Base-by-base conservation (phyloP, 2,888 invertebrate genomes). In the Drosophila basisetae region DNA sequence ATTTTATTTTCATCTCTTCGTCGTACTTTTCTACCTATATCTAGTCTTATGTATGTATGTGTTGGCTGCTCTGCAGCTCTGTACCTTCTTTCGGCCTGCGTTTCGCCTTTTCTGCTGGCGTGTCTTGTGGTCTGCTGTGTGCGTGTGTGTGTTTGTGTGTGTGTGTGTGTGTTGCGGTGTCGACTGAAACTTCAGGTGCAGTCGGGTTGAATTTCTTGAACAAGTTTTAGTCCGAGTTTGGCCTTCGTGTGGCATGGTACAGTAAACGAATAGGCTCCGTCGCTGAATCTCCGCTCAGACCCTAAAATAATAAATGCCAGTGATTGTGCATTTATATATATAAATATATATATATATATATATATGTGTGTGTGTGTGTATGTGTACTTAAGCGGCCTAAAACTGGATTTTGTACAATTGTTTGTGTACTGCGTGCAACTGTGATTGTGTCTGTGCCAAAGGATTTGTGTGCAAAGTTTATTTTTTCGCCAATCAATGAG, bases 211-310 rank as follows among this genome's bases (percentile, higher is more conserved):
- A 83, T 92, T 89, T 91, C 91, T 90, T 82, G 84, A 91, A 92
- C 92, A 81, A 92, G 91, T 92, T 93, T 91, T 90, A 93, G 93
- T 93, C 92, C 91, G 92, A 93, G 93, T 92, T 92, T 92, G 93
- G 93, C 93, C 92, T 92, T 92, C 93, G 92, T 91, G 83, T 91
- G 90, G 93, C 91, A 91, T 92, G 92, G 93, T 93, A 92, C 90
- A 91, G 91, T 92, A 89, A 89, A 83, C 91, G 92, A 80, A 77
- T 83, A 68, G 68, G 68, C 61, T 68, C 65, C 69, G 81, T 28
- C 60, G 74, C 74, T 54, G 82, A 69, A 58, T 62, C 65, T 66
- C 62, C 74, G 68, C 74, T 61, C 54, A 66, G 73, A 68, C 63
- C 60, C 56, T 73, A 61, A 69, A 73, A 66, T 67, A 78, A 69